These are phyloP conservation scores for Amphiprion ocellaris DNA, from an alignment of 2,113 vertebrate species.

Conservation along the genomic window DNA sequence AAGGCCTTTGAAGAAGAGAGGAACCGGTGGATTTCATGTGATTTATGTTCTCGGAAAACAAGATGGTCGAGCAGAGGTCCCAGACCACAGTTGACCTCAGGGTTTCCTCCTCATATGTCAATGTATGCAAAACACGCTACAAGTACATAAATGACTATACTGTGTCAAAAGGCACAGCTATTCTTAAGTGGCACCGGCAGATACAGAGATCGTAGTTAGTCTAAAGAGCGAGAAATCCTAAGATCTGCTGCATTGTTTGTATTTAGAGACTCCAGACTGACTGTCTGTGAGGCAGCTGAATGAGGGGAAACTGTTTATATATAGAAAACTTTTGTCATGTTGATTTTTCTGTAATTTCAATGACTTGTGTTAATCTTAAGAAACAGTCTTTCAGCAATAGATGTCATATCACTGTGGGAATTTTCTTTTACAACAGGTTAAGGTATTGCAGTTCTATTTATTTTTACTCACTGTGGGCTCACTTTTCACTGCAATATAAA, in stretches of 20 bases:
- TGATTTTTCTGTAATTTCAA: constrained; percentile 47
- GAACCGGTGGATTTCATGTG: constrained; percentile 69
- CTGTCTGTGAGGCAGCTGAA: constrained; percentile 65
- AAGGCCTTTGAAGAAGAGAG: constrained; percentile 81
- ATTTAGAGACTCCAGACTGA: constrained; percentile 54
- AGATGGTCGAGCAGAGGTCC: constrained; percentile 70
- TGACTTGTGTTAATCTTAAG: constrained; percentile 52
- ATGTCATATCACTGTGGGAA: constrained; percentile 26
- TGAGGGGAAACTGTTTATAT: constrained; percentile 74
- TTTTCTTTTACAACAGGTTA: neutral
- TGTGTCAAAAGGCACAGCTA: constrained; percentile 1
- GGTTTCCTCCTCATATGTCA: constrained; percentile 64
- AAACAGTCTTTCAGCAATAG: constrained; percentile 15
- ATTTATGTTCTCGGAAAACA: constrained; percentile 78
- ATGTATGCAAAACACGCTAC: constrained; percentile 30
- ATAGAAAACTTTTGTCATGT: constrained; percentile 58
- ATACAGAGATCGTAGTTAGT: neutral
- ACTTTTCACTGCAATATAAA: too few species aligned
- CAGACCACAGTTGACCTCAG: constrained; percentile 75
- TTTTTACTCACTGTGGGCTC: too few species aligned
- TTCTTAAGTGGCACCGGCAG: neutral
- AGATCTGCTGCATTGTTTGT: constrained; percentile 46
- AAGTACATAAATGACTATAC: neutral
- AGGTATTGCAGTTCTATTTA: constrained; percentile 11
- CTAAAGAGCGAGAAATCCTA: constrained; percentile 16